Evolutionary conservation across 2,797 vertebrate genomes (phyloP).

Genomic region (Artibeus lituratus): DNA sequence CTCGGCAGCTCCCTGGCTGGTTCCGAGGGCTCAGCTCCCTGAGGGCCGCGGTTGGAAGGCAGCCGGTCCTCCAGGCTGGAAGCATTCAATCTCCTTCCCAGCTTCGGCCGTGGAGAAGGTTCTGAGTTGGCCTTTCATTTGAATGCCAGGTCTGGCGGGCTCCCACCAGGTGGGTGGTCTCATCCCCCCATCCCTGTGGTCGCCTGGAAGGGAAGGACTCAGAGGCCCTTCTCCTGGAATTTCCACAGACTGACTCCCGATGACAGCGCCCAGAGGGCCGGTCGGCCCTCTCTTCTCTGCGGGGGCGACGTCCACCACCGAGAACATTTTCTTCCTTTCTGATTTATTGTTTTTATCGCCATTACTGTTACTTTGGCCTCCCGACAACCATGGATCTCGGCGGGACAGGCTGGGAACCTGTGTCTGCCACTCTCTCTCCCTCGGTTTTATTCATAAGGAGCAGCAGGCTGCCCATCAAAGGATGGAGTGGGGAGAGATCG

Average conservation of each 20-base stretch:
- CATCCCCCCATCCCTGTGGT: background rate
- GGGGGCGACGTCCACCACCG: background rate
- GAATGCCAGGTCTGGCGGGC: background rate
- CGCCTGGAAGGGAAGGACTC: background rate
- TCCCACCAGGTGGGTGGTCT: conserved; percentile 6
- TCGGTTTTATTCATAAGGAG: background rate
- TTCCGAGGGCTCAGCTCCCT: background rate
- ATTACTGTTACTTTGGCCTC: background rate
- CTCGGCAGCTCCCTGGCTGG: background rate
- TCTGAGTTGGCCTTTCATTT: background rate
- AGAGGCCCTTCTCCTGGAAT: background rate
- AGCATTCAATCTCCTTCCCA: background rate
- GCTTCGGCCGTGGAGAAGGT: background rate
- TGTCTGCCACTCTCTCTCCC: background rate
- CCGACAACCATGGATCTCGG: background rate
- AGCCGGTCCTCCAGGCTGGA: background rate
- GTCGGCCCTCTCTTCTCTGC: background rate
- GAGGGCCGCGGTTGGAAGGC: background rate
- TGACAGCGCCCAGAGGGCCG: background rate
- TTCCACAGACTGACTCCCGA: background rate
- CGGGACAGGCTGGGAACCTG: background rate
- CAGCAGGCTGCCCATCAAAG: background rate
- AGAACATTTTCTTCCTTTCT: background rate
- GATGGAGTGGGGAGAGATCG: background rate
- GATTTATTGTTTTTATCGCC: background rate